Percentiles rank a stretch among this genome's conserved stretches.
Evolutionary conservation across 2,888 invertebrate genomes (phyloP).

Genomic region (Phytoseiulus persimilis): DNA sequence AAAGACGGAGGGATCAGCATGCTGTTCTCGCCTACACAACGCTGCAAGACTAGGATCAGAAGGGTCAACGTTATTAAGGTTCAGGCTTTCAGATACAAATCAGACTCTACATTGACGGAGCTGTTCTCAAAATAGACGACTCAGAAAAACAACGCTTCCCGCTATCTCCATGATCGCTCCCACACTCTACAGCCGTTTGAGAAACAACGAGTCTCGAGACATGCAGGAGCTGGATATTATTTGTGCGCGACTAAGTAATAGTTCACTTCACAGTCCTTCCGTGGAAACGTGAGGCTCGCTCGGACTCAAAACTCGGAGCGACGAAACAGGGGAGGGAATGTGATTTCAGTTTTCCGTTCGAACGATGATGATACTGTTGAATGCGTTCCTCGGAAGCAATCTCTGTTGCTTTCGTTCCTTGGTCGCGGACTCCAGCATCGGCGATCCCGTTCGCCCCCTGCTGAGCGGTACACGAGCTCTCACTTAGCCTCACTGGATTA

Average conservation of each 20-base stretch:
- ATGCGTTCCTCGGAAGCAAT: background rate
- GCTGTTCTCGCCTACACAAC: background rate
- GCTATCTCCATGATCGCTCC: background rate
- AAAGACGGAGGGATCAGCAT: background rate
- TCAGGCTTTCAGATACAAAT: constrained; percentile 5
- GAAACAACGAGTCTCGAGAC: background rate
- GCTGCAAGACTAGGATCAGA: background rate
- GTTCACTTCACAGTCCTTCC: too few species aligned
- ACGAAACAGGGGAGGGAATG: too few species aligned
- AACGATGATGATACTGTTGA: background rate
- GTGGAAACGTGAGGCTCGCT: too few species aligned
- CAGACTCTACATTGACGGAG: background rate
- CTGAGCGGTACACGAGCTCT: background rate
- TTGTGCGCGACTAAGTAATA: background rate
- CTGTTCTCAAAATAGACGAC: background rate
- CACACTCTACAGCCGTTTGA: background rate
- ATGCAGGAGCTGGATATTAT: background rate
- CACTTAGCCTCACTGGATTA: background rate
- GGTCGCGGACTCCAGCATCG: background rate
- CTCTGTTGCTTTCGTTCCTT: background rate
- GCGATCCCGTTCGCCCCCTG: background rate
- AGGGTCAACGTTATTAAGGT: background rate
- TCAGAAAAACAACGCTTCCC: background rate
- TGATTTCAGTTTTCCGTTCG: too few species aligned
- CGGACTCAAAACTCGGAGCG: too few species aligned